Percentiles rank a stretch among this genome's conserved stretches.
phyloP scores from a whole-genome alignment of 2,888 invertebrate species.

The Tipula lateralis region DNA sequence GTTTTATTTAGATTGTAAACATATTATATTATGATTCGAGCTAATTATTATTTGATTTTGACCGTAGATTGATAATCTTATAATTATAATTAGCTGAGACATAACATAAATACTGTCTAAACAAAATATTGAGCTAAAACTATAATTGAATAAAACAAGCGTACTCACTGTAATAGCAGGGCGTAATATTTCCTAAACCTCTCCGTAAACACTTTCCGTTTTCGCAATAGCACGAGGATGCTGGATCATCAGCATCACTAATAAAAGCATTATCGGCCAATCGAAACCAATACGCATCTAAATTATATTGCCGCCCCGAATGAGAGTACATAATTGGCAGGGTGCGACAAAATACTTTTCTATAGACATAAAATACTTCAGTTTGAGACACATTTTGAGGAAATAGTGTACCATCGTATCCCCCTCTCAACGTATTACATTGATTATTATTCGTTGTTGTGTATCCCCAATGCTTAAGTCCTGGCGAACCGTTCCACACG shows the following conservation, averaged over 20 bases:
- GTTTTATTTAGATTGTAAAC: too few relatives aligned
- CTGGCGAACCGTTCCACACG: slow-evolving; percentile 60
- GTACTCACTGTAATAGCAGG: slow-evolving; percentile 68
- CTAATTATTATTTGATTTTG: too few relatives aligned
- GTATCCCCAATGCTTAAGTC: slow-evolving; percentile 65
- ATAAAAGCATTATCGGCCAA: slow-evolving; percentile 59
- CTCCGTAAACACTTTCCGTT: slow-evolving; percentile 53
- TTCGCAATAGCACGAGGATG: slow-evolving; percentile 62
- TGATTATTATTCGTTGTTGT: slow-evolving; percentile 49
- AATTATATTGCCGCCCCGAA: slow-evolving; percentile 48
- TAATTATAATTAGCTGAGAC: neutral
- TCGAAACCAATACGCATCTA: slow-evolving; percentile 57
- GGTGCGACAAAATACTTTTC: slow-evolving; percentile 71
- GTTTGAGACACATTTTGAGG: slow-evolving; percentile 56
- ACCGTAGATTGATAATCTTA: neutral
- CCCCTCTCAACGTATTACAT: slow-evolving; percentile 64
- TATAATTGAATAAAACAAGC: too few relatives aligned
- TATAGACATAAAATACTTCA: slow-evolving; percentile 59
- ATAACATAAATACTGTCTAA: too few relatives aligned
- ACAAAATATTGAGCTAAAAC: slow-evolving; percentile 26
- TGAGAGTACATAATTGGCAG: slow-evolving; percentile 54
- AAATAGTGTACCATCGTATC: slow-evolving; percentile 68
- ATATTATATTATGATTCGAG: too few relatives aligned
- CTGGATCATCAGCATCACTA: slow-evolving; percentile 51
- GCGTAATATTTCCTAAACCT: slow-evolving; percentile 64